phyloP scores from a whole-genome alignment of 2,797 vertebrate genomes.

The Alauda arvensis region DNA sequence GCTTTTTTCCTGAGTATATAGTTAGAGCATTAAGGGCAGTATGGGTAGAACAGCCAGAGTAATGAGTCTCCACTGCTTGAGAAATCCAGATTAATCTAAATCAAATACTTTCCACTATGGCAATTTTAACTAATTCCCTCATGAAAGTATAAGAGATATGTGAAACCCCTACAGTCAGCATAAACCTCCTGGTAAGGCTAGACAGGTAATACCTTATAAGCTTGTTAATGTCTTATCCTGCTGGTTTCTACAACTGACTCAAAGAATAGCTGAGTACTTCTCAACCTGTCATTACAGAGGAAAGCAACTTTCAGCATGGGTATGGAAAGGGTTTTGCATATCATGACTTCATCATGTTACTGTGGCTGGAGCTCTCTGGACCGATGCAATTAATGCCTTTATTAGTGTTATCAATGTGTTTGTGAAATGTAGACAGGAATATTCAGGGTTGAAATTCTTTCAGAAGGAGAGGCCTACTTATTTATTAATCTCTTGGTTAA shows the following conservation, averaged over 20 bases:
- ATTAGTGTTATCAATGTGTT: slow-evolving; percentile 7
- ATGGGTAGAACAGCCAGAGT: slow-evolving; percentile 62
- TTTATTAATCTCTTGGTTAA: background rate
- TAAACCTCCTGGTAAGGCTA: slow-evolving; percentile 67
- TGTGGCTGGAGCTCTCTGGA: background rate
- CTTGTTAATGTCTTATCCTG: slow-evolving; percentile 76
- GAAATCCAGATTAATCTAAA: slow-evolving; percentile 75
- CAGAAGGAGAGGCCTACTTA: background rate
- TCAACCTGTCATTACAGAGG: slow-evolving; percentile 56
- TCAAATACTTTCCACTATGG: slow-evolving; percentile 75
- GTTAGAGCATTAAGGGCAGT: slow-evolving; percentile 56
- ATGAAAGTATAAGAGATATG: slow-evolving; percentile 68
- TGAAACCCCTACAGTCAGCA: slow-evolving; percentile 65
- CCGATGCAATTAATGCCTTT: slow-evolving; percentile 28
- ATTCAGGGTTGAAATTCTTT: background rate
- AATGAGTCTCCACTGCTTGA: slow-evolving; percentile 70
- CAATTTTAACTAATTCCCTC: slow-evolving; percentile 76
- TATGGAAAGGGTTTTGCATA: slow-evolving; percentile 8
- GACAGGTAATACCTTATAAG: slow-evolving; percentile 75
- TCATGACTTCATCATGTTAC: background rate
- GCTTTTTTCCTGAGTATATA: slow-evolving; percentile 44
- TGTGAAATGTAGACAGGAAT: background rate
- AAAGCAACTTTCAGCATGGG: slow-evolving; percentile 42
- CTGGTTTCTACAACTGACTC: slow-evolving; percentile 69
- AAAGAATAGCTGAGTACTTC: slow-evolving; percentile 63